Base-by-base conservation (phyloP, 2,888 invertebrate species). In the Conus canariensis region DNA sequence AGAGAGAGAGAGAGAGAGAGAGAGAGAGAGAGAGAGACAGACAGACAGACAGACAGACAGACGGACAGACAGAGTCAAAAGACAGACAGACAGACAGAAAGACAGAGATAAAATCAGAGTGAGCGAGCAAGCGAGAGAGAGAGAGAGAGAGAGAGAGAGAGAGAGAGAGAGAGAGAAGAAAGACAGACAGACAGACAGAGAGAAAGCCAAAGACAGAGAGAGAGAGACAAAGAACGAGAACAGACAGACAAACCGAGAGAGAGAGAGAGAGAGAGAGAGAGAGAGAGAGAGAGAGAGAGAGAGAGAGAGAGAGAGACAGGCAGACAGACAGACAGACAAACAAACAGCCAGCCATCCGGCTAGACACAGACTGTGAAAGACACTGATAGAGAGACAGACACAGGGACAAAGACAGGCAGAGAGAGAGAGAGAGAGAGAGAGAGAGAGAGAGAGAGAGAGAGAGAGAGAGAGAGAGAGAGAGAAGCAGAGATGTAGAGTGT, bases 401-500 rank as follows among this genome's bases (percentile, higher is more conserved):
- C 30, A 80, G 30, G 30, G 80, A 80, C 14, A 80, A 1, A 80
- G 80, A 30, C 12, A 80, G 80, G 80, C 0, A 45, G 45, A 45
- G 10, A 45, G 80, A 80, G 45, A 30, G 80, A 80, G 80, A 56
- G 80, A 56, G 10, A 9, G 45, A 45, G 45, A 80, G 30, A 80
- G 80, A 80, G 80, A 80, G 45, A 80, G 80, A 80, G 80, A 80
- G 2, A 80, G 80, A 80, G 30, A 80, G 1, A 30, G 30, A 80
- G 80, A 80, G 30, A 80, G 45, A 80, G 80, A 80, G 30, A 80
- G 80, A 80, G 80, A 80, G 30, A 80, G 80, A 80, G 30, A 80
- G 25, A 64, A 64, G 16, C 64, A 80, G 45, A 6, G 19, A 45
- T 19, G 45, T 19, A 25, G 77, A 30, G 80, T n/a, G 80, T 64